Evolutionary conservation across 2,797 vertebrate genomes (phyloP).

Genomic region (Coendou prehensilis): DNA sequence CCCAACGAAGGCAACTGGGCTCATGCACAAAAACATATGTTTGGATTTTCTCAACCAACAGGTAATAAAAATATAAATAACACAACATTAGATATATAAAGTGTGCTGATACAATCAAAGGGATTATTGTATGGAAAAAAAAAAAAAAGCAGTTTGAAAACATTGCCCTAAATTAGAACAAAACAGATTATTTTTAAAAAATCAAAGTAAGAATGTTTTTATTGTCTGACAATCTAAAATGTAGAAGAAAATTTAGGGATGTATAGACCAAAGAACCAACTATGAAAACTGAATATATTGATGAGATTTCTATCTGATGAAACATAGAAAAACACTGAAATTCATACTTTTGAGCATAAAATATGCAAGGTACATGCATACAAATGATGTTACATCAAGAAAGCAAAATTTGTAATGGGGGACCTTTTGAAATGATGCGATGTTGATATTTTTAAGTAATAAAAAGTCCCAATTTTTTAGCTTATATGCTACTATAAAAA

Average conservation of each 20-base stretch:
- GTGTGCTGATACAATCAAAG: not conserved
- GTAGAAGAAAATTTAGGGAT: not conserved
- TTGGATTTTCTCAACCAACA: not conserved
- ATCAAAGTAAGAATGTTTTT: not conserved
- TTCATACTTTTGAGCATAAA: conserved; percentile 35
- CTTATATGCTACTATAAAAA: not conserved
- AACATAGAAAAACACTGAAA: conserved; percentile 34
- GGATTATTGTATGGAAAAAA: not conserved
- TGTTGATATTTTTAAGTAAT: not conserved
- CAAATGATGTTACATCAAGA: not conserved
- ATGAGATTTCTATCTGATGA: not conserved
- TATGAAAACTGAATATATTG: conserved; percentile 4
- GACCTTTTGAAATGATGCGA: not conserved
- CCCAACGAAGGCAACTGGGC: not conserved
- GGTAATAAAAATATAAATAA: not conserved
- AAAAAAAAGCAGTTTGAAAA: conserved; percentile 8
- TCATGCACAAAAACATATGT: not conserved
- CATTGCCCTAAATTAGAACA: not conserved
- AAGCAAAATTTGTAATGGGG: not conserved
- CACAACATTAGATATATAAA: not conserved
- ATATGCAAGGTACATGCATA: not conserved
- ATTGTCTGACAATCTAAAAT: not conserved
- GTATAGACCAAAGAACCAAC: not conserved
- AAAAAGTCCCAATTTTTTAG: not conserved
- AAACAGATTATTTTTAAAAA: not conserved